Evolutionary conservation across 2,797 vertebrate species (phyloP).

Genomic region (Cossypha dichroa): DNA sequence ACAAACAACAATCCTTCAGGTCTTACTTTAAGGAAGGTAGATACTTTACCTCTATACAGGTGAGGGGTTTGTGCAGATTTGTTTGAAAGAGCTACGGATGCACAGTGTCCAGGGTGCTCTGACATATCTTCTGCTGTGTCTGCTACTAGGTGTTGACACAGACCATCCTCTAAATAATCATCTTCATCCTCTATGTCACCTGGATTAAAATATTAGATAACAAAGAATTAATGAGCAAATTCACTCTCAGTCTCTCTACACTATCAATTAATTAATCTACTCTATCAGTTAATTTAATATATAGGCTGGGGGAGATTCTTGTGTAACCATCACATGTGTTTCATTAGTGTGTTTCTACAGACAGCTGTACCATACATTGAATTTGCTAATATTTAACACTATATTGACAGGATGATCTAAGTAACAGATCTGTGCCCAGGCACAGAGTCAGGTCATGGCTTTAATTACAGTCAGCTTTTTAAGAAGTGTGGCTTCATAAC

Average conservation of each 20-base stretch:
- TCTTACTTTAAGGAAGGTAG: not conserved
- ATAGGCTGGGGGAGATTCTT: not conserved
- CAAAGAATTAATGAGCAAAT: not conserved
- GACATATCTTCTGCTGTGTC: conserved; percentile 56
- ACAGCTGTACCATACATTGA: not conserved
- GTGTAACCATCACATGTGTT: not conserved
- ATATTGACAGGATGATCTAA: not conserved
- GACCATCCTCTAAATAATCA: conserved; percentile 72
- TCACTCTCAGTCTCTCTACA: not conserved
- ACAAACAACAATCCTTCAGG: not conserved
- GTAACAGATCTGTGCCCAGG: not conserved
- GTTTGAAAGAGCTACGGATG: not conserved
- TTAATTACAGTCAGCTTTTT: not conserved
- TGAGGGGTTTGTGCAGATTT: conserved; percentile 54
- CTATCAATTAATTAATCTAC: not conserved
- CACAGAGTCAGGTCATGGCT: not conserved
- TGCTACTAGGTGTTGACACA: conserved; percentile 49
- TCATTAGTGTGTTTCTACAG: not conserved
- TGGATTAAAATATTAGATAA: conserved; percentile 32
- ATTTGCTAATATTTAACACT: not conserved
- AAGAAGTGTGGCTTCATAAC: not conserved
- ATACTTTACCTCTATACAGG: conserved; percentile 71
- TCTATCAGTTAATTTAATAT: not conserved
- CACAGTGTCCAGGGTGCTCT: not conserved
- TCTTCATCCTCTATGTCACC: conserved; percentile 82